Base-by-base conservation (phyloP, 2,113 vertebrate species). In the Micromys minutus region DNA sequence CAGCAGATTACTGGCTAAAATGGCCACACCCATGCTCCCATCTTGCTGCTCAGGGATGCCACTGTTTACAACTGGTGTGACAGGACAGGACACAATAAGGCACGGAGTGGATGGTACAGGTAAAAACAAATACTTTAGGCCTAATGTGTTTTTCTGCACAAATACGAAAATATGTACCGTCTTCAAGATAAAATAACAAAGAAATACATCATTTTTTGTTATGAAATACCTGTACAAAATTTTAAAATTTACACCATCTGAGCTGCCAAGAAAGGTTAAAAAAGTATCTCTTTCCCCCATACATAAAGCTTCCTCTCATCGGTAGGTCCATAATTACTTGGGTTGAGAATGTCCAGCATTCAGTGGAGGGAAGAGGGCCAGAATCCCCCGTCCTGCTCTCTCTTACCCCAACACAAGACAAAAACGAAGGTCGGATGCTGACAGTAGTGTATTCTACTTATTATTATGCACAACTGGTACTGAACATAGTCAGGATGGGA, bases 211-310 rank as follows among this genome's bases (percentile, higher is more conserved):
- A 98, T 98, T 97, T 98, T 98, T 96, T 98, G 98, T 98, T 99
- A 99, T 39, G 99, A 99, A 99, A 98, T 98, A 98, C 98, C 99
- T 99, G 99, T 99, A 99, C 99, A 99, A 98, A 99, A 98, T 97
- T 98, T 99, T 98, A 97, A 98, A 98, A 99, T 99, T 98, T 99
- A 99, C 99, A 99, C 98, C 98, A 99, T 99, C 98, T 98, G 99
- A 99, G 99, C 99, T 99, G 99, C 99, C 99, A 99, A 98, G 99
- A 99, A 98, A 97, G 98, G 98, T 97, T 96, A 98, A 99, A 99
- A 85, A 99, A 99, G 98, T 98, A 98, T 99, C 95, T 99, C 99
- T 95, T 89, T 99, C 99, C 98, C 98, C 99, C 98, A 98, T 98
- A 99, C 99, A 99, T 98, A 98, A 98, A 99, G 99, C 98, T 99